Base-by-base conservation (phyloP, 2,113 vertebrate species). In the Anser brachyrhynchus region DNA sequence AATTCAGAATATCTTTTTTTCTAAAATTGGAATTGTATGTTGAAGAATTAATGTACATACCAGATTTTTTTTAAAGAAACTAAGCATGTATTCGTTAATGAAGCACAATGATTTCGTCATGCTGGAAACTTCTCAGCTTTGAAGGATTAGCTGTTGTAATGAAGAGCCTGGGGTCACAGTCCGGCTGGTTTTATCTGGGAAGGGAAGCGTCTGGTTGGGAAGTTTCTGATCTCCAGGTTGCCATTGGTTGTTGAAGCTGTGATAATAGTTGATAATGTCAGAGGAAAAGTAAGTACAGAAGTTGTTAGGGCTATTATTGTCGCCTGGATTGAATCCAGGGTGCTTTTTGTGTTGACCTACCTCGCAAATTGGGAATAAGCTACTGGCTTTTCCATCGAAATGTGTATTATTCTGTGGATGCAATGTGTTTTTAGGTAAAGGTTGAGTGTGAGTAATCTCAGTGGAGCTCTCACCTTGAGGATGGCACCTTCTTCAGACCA, bases 81-180 rank as follows among this genome's bases (percentile, higher is more conserved):
- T 72, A 79, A 85, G 41, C 33, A 23, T 10, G 3, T 83, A 52
- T 71, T 88, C 91, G n/a, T 83, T 87, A 73, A 23, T 85, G 66
- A 89, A 83, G 71, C 19, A 3, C 58, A 51, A 84, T 67, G 33
- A 79, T 79, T 90, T 94, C 51, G 37, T 94, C 67, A 17, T 70
- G 59, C 76, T 95, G 79, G 57, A 74, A 88, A 71, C 58, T 89
- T 89, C 46, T 81, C 70, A 73, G 49, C 51, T 91, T 67, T 77
- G 65, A 84, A 87, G 65, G 69, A 92, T 92, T 39, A 79, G 61
- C 57, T 91, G 61, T 16, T 89, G 37, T 49, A 87, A 84, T 46
- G 83, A 78, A 71, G 52, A 92, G 73, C 79, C 69, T 80, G 78
- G 22, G 62, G 66, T 44, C 43, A 6, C 71, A 71, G 67, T 86